These are phyloP conservation scores for Scaptomyza graminum DNA, from an alignment of 1,140 invertebrate species.

Conservation along the genomic window DNA sequence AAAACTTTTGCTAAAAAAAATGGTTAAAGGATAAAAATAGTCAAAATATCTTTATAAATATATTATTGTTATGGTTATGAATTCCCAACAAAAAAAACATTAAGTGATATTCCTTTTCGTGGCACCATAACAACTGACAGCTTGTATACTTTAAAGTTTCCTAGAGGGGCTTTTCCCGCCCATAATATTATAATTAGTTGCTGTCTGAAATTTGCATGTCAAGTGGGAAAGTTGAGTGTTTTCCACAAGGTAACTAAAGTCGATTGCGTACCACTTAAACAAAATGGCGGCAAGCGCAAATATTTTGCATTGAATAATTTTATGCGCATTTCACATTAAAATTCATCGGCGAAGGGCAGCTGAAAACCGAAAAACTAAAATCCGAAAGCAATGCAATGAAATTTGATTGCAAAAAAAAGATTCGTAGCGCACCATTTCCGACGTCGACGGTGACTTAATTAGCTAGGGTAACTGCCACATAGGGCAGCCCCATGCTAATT, in stretches of 20 bases:
- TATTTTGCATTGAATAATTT: conserved; percentile 79
- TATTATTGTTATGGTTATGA: background rate
- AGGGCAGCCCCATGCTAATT: conserved; percentile 54
- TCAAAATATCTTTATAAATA: no score
- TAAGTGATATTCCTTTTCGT: conserved; percentile 28
- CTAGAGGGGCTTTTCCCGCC: conserved; percentile 16
- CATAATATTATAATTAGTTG: conserved; percentile 60
- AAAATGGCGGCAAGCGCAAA: conserved; percentile 60
- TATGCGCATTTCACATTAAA: conserved; percentile 60
- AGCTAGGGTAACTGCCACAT: conserved; percentile 42
- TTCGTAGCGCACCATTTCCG: conserved; percentile 66
- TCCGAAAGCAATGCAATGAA: conserved; percentile 54
- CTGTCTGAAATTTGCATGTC: conserved; percentile 55
- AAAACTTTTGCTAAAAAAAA: conserved; percentile 8
- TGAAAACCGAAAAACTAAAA: background rate
- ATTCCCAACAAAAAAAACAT: conserved; percentile 29
- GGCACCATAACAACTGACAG: conserved; percentile 10
- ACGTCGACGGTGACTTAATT: conserved; percentile 72
- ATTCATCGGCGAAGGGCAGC: conserved; percentile 24
- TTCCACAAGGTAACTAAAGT: conserved; percentile 23
- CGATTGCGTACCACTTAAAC: conserved; percentile 46
- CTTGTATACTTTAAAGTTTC: conserved; percentile 23
- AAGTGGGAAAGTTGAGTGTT: conserved; percentile 33
- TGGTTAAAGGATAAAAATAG: no score
- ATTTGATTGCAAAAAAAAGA: conserved; percentile 74